A percentile compares a stretch with the other conserved stretches of the same genome.
Conservation (phyloP, 2,888 invertebrate species). For the Embidobia sp. region DNA sequence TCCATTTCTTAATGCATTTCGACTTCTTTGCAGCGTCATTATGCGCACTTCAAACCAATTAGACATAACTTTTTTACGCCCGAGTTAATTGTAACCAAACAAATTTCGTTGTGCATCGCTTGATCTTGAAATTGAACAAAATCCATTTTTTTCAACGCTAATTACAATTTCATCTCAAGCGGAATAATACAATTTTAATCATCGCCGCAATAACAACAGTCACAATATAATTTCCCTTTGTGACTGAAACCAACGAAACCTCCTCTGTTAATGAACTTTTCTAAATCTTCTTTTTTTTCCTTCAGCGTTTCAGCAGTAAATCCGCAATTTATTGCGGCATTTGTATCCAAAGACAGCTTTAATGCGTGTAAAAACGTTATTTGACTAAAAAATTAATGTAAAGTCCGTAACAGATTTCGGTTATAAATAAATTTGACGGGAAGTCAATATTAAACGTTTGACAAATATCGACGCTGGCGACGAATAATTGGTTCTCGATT, state of each 20-base stretch:
- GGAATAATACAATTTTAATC: conserved; percentile 35
- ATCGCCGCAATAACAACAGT: conserved; percentile 7
- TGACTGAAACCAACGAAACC: conserved; percentile 13
- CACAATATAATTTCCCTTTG: conserved; percentile 22
- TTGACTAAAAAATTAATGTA: too few relatives aligned
- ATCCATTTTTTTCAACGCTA: conserved; percentile 32
- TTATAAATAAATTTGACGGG: too few relatives aligned
- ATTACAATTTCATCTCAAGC: conserved; percentile 27
- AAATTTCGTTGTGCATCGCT: conserved; percentile 14
- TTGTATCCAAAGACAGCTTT: too few relatives aligned
- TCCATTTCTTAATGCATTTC: too few relatives aligned
- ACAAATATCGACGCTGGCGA: too few relatives aligned
- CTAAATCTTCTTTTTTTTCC: conserved; percentile 26
- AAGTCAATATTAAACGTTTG: too few relatives aligned
- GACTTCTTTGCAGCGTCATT: background rate
- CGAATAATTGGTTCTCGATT: too few relatives aligned
- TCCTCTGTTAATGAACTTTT: conserved; percentile 32
- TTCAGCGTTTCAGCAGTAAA: background rate
- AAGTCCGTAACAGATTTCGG: too few relatives aligned
- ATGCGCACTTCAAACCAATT: conserved; percentile 1
- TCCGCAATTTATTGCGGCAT: conserved; percentile 12
- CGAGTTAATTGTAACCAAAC: conserved; percentile 1
- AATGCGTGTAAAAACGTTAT: too few relatives aligned
- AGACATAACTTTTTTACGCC: background rate
- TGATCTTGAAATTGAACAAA: conserved; percentile 3